Evolutionary conservation across 2,113 vertebrate genomes (phyloP).

Genomic region (Rhabdomys dilectus): DNA sequence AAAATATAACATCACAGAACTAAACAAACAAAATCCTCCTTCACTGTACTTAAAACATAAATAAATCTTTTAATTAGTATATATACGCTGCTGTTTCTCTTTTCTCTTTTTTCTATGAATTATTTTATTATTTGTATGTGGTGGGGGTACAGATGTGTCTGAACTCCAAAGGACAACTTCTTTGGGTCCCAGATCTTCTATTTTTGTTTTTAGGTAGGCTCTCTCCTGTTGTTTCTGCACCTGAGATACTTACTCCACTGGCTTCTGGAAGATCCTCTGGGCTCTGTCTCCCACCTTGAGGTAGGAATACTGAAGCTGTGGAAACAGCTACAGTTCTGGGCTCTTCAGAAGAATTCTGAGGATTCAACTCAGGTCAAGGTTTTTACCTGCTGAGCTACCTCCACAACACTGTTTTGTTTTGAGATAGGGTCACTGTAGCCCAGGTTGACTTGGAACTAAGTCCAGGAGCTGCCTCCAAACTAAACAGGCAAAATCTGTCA

Average conservation of each 20-base stretch:
- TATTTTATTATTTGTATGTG: neutral
- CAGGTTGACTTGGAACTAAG: neutral
- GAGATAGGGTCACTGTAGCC: neutral
- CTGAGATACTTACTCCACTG: neutral
- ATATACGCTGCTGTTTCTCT: neutral
- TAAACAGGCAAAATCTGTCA: neutral
- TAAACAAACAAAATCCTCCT: conserved; percentile 50
- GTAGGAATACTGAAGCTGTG: neutral
- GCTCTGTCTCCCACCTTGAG: neutral
- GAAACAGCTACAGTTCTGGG: neutral
- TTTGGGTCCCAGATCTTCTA: neutral
- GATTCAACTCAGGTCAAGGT: neutral
- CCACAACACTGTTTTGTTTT: neutral
- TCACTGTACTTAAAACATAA: conserved; percentile 37
- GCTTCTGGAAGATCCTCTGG: neutral
- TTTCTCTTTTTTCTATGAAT: neutral
- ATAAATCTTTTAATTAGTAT: conserved; percentile 39
- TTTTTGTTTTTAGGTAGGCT: neutral
- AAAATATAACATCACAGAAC: conserved; percentile 53
- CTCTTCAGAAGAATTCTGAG: neutral
- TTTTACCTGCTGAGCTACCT: neutral
- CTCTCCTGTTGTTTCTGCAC: neutral
- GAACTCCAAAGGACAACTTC: neutral
- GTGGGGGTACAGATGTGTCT: neutral
- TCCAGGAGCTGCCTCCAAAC: neutral